Conservation (phyloP, 2,797 vertebrate genomes). For the Acanthiza pusilla region DNA sequence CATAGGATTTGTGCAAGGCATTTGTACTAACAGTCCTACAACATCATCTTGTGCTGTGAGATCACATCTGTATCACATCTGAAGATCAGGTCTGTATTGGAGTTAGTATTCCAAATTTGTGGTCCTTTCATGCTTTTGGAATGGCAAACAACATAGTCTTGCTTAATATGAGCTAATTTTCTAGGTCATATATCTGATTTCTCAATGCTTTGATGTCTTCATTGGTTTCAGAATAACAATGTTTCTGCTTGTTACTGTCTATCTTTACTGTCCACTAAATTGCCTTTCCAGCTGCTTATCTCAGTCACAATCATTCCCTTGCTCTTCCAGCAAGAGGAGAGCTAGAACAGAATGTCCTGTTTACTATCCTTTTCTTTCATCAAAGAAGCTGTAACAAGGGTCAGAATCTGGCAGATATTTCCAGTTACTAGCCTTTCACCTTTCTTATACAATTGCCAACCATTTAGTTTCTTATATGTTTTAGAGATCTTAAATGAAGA, state of each 20-base stretch:
- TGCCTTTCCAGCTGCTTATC: background rate
- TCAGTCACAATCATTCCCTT: background rate
- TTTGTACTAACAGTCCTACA: background rate
- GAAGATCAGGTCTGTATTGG: background rate
- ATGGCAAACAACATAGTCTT: background rate
- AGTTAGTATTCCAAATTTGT: background rate
- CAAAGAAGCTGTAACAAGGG: background rate
- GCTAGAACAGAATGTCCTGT: background rate
- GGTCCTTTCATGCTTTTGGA: background rate
- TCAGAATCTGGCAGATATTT: background rate
- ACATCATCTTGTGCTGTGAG: background rate
- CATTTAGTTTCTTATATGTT: background rate
- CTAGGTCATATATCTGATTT: background rate
- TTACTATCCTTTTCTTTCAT: background rate
- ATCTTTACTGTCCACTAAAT: slow-evolving; percentile 40
- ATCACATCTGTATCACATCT: background rate
- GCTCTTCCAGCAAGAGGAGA: background rate
- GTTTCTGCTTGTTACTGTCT: background rate
- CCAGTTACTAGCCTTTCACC: background rate
- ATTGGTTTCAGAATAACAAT: background rate
- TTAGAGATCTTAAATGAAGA: background rate
- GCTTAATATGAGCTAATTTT: slow-evolving; percentile 7
- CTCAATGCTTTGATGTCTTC: background rate
- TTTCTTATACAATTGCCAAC: background rate
- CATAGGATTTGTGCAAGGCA: background rate